These are phyloP conservation scores for Lepidostoma basale DNA, from an alignment of 1,140 invertebrate species.

Conservation along the genomic window DNA sequence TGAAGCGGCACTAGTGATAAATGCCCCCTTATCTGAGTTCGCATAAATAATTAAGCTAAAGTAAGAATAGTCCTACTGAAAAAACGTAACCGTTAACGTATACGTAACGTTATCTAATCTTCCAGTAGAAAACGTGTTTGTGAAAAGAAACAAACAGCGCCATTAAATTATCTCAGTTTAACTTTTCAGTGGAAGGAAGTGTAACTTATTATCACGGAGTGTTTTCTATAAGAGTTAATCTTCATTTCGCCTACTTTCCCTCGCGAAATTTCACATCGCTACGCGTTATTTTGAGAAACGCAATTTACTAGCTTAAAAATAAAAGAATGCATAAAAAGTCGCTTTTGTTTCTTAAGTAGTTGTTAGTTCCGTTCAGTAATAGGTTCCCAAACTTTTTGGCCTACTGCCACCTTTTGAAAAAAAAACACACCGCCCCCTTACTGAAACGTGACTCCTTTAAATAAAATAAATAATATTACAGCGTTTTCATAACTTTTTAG, in stretches of 20 bases:
- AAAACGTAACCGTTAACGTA: not conserved
- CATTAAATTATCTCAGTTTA: conserved; percentile 3
- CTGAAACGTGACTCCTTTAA: too few relatives aligned
- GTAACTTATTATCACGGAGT: conserved; percentile 6
- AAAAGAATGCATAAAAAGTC: too few relatives aligned
- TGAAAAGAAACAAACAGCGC: conserved; percentile 13
- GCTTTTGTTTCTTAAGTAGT: too few relatives aligned
- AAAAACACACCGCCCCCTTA: too few relatives aligned
- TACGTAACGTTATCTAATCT: conserved; percentile 11
- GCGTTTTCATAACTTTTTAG: too few relatives aligned
- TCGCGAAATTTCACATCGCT: not conserved
- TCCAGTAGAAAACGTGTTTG: conserved; percentile 8
- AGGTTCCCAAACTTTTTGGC: too few relatives aligned
- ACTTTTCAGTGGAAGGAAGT: not conserved
- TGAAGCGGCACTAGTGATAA: not conserved
- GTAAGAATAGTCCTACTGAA: not conserved
- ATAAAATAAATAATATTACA: too few relatives aligned
- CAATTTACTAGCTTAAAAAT: not conserved
- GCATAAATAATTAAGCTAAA: conserved; percentile 1
- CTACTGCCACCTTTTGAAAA: too few relatives aligned
- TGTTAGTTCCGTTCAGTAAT: too few relatives aligned
- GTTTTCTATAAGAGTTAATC: conserved; percentile 7
- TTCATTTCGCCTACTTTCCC: not conserved
- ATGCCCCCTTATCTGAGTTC: not conserved
- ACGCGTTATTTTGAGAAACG: conserved; percentile 1